These are phyloP conservation scores for Thryonomys swinderianus DNA, from an alignment of 2,113 vertebrate species.

Conservation along the genomic window DNA sequence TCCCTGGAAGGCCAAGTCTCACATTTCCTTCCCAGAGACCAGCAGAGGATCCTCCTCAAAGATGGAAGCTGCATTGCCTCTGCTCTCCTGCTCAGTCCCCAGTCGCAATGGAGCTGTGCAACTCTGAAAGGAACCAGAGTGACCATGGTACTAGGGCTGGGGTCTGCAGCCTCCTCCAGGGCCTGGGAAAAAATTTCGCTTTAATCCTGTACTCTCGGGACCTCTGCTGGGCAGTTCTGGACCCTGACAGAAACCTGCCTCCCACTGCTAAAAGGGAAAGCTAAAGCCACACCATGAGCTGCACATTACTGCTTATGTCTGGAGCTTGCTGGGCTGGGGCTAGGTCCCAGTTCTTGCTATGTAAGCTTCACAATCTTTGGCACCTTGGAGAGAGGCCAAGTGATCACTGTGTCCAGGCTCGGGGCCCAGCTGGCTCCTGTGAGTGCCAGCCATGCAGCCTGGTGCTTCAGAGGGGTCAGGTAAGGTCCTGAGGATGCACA, in stretches of 20 bases:
- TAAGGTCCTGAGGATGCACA: not conserved
- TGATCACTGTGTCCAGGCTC: not conserved
- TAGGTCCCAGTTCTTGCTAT: not conserved
- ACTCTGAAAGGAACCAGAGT: not conserved
- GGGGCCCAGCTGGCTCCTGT: not conserved
- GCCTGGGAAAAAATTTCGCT: not conserved
- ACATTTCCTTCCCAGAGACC: not conserved
- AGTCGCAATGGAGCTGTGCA: not conserved
- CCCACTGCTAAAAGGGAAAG: too few relatives aligned
- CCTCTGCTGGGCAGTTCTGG: not conserved
- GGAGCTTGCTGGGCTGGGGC: not conserved
- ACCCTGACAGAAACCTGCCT: not conserved
- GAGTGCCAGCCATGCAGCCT: not conserved
- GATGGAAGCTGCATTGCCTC: not conserved
- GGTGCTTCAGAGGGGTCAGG: not conserved
- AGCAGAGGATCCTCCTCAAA: not conserved
- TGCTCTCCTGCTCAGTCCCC: not conserved
- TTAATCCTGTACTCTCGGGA: not conserved
- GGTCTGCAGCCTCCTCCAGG: not conserved
- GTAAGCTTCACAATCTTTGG: not conserved
- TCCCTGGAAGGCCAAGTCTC: not conserved
- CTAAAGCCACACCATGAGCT: not conserved
- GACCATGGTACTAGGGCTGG: too few relatives aligned
- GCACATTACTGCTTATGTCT: not conserved
- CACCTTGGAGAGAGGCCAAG: not conserved